These are phyloP conservation scores for Noctua janthe DNA, from an alignment of 2,888 invertebrate genomes.

Conservation along the genomic window DNA sequence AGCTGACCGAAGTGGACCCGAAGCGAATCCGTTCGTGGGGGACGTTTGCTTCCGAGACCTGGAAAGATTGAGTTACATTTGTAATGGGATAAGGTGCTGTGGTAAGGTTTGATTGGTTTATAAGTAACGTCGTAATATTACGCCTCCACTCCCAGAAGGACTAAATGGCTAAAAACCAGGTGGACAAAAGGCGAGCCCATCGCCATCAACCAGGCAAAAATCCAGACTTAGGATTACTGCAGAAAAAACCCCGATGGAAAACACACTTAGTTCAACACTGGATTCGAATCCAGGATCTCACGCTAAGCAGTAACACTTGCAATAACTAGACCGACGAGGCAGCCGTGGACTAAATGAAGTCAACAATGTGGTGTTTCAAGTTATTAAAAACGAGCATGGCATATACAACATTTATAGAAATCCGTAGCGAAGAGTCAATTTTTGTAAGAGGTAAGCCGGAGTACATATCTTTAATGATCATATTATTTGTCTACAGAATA, in stretches of 20 bases:
- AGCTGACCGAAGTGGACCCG: conserved; percentile 86
- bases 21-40: conserved; percentile 84
- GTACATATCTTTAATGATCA: no score
- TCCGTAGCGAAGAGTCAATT: no score
- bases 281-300: neutral
- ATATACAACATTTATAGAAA: neutral
- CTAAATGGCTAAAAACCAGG: neutral
- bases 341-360: neutral
- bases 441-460: no score
- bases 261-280: neutral
- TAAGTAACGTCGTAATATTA: no score
- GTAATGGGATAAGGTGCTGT: conserved; percentile 2
- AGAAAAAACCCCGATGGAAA: neutral
- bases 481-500: no score
- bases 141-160: neutral
- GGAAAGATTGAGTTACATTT: conserved; percentile 34
- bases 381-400: neutral
- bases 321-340: neutral
- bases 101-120: neutral
- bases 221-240: neutral
- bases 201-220: neutral
- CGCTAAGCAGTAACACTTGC: neutral
- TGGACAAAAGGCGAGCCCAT: neutral
- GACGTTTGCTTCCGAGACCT: conserved; percentile 87
- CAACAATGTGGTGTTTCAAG: neutral